phyloP scores from a whole-genome alignment of 2,888 invertebrate genomes.

The Aphidius colemani region DNA sequence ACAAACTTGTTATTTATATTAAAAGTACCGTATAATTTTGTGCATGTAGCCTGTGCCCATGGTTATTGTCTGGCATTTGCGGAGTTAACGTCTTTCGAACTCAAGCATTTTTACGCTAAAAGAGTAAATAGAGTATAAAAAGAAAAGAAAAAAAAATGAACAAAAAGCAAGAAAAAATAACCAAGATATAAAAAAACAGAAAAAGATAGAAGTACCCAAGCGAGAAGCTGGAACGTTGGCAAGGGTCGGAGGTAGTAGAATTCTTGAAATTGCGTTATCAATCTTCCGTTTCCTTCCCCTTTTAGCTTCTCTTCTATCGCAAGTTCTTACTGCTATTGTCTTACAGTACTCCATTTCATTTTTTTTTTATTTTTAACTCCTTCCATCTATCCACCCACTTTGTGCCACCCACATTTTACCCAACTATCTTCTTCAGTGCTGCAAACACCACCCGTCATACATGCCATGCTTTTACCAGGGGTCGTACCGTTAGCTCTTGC shows the following conservation, averaged over 20 bases:
- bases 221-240: conserved; percentile 33
- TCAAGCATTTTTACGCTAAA: conserved; percentile 49
- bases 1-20: conserved; percentile 15
- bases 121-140: conserved; percentile 21
- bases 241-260: conserved; percentile 58
- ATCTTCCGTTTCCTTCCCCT: conserved; percentile 56
- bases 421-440: conserved; percentile 37
- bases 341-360: conserved; percentile 61
- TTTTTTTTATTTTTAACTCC: conserved; percentile 63
- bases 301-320: conserved; percentile 36
- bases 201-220: conserved; percentile 55
- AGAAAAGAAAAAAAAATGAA: conserved; percentile 33
- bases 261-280: conserved; percentile 61
- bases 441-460: conserved; percentile 50
- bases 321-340: conserved; percentile 35
- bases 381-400: conserved; percentile 61
- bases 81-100: conserved; percentile 61
- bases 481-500: conserved; percentile 24
- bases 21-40: conserved; percentile 3
- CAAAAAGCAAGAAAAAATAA: conserved; percentile 30
- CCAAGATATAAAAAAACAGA: conserved; percentile 33
- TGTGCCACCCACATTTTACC: conserved; percentile 41
- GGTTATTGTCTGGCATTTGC: conserved; percentile 56
- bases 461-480: conserved; percentile 47
- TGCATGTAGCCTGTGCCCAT: conserved; percentile 28